Conservation (phyloP, 2,888 invertebrate genomes). For the Andrena marginata region DNA sequence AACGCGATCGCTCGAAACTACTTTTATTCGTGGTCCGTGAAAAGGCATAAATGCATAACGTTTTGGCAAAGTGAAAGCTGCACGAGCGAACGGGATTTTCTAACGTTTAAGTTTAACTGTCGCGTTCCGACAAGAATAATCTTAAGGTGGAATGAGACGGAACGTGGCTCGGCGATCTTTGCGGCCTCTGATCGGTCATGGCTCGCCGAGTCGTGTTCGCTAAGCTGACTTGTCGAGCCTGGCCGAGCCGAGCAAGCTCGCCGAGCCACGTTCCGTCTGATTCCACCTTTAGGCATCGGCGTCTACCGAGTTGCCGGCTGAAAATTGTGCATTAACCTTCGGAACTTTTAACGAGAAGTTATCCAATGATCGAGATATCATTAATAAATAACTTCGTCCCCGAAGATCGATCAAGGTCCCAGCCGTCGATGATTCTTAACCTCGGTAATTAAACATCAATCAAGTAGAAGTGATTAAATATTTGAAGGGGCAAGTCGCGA, state of each 20-base stretch:
- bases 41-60: neutral
- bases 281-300: neutral
- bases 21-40: neutral
- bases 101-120: neutral
- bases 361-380: neutral
- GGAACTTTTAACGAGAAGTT: neutral
- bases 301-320: neutral
- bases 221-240: no score
- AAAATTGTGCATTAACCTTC: neutral
- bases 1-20: slow-evolving; percentile 1
- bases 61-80: neutral
- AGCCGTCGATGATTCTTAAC: slow-evolving; percentile 2
- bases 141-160: neutral
- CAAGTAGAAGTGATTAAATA: slow-evolving; percentile 17
- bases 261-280: no score
- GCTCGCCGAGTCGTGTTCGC: no score
- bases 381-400: neutral
- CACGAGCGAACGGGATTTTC: neutral
- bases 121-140: neutral
- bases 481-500: neutral
- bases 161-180: no score
- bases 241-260: no score
- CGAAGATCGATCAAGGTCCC: slow-evolving; percentile 4
- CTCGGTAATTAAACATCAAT: slow-evolving; percentile 48
- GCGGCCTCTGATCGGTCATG: no score